Percentiles rank a stretch among this genome's conserved stretches.
phyloP scores from a whole-genome alignment of 2,113 vertebrate species.

The Melanostigma gelatinosum region DNA sequence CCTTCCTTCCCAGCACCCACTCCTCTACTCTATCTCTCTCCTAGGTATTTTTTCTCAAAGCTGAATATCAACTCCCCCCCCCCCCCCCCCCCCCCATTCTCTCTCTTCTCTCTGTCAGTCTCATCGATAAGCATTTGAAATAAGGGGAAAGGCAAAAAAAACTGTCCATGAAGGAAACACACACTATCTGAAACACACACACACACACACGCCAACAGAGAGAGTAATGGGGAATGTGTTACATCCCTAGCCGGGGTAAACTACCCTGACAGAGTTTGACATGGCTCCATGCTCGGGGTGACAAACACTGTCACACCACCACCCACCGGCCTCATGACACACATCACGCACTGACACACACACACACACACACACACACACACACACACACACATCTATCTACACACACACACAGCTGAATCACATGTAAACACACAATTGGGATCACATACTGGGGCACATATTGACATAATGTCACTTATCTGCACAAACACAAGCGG shows the following conservation, averaged over 20 bases:
- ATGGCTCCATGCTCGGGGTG: slow-evolving; percentile 70
- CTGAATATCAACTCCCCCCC: slow-evolving; percentile 69
- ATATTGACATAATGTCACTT: slow-evolving; percentile 48
- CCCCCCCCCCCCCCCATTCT: background rate
- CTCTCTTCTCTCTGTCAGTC: slow-evolving; percentile 57
- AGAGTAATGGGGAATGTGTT: slow-evolving; percentile 60
- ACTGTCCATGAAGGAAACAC: slow-evolving; percentile 35
- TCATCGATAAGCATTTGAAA: slow-evolving; percentile 67
- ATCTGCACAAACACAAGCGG: slow-evolving; percentile 38
- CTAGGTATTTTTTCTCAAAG: slow-evolving; percentile 75
- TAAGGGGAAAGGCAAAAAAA: slow-evolving; percentile 34
- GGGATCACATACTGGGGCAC: slow-evolving; percentile 21
- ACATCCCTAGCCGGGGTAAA: slow-evolving; percentile 56
- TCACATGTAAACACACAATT: slow-evolving; percentile 34
- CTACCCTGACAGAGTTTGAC: slow-evolving; percentile 73
- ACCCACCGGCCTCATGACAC: slow-evolving; percentile 47
- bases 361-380: slow-evolving; percentile 15
- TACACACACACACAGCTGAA: background rate
- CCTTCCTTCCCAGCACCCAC: slow-evolving; percentile 60
- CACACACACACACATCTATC: slow-evolving; percentile 8
- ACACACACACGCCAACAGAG: slow-evolving; percentile 10
- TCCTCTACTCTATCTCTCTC: slow-evolving; percentile 42
- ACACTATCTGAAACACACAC: slow-evolving; percentile 29
- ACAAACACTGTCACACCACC: slow-evolving; percentile 72
- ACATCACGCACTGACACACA: slow-evolving; percentile 35